Evolutionary conservation across 1,140 invertebrate species (phyloP).

Genomic region (Drosophila oshimai): DNA sequence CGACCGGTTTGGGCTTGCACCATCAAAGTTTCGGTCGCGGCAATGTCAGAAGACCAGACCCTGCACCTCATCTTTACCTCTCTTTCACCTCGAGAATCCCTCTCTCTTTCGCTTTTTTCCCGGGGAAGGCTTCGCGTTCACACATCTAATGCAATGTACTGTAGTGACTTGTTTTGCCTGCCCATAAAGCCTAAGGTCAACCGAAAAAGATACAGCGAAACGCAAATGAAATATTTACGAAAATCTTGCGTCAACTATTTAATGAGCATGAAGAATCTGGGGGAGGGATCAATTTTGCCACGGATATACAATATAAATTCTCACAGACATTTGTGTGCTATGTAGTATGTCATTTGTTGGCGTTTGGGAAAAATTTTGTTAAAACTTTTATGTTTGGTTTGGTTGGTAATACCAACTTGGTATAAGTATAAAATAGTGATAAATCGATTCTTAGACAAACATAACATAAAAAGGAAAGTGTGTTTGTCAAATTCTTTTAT

Average conservation of each 20-base stretch:
- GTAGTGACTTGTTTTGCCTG: constrained; percentile 65
- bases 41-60: constrained; percentile 28
- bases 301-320: constrained; percentile 41
- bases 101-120: background rate
- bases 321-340: constrained; percentile 2
- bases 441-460: too few species aligned
- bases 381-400: background rate
- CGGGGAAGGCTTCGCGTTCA: constrained; percentile 59
- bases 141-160: constrained; percentile 65
- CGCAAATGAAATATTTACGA: constrained; percentile 38
- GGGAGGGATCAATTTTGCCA: constrained; percentile 45
- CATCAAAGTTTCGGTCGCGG: constrained; percentile 48
- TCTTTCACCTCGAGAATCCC: constrained; percentile 1
- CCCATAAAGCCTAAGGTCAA: constrained; percentile 72
- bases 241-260: constrained; percentile 70
- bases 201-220: constrained; percentile 24
- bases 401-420: too few species aligned
- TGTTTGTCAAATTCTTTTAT: too few species aligned
- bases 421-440: too few species aligned
- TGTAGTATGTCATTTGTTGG: constrained; percentile 8
- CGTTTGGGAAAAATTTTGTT: background rate
- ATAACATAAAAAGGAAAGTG: too few species aligned
- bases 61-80: constrained; percentile 9
- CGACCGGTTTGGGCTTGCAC: constrained; percentile 77
- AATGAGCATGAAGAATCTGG: constrained; percentile 56